A percentile compares a stretch with the other conserved stretches of the same genome.
phyloP scores from a whole-genome alignment of 23 tunicate genomes.

The Trididemnum miniatum region DNA sequence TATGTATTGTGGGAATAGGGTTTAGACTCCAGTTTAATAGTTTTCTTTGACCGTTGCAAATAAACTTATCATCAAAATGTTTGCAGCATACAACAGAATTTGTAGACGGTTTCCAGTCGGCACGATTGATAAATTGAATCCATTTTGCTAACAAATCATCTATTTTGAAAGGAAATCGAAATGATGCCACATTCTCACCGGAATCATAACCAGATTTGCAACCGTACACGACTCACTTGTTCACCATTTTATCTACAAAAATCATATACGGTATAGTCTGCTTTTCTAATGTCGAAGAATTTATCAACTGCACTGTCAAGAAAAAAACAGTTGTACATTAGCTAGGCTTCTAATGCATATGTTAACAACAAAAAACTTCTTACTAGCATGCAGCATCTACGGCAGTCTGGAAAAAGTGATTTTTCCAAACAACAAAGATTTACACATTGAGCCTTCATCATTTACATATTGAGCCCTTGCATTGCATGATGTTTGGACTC shows the following conservation, averaged over 20 bases:
- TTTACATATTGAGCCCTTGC: background rate
- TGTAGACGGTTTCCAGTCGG: constrained; percentile 22
- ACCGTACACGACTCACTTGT: constrained; percentile 22
- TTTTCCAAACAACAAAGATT: background rate
- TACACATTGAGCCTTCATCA: background rate
- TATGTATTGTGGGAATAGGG: constrained; percentile 13
- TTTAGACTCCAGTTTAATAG: background rate
- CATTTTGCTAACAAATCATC: constrained; percentile 10
- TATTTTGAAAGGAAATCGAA: constrained; percentile 23
- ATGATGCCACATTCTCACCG: background rate
- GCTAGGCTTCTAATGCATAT: background rate
- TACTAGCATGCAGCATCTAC: background rate
- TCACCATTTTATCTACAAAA: constrained; percentile 3
- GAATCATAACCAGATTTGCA: constrained; percentile 21
- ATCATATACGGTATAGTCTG: background rate
- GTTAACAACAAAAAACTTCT: background rate
- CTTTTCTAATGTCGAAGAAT: background rate
- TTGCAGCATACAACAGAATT: constrained; percentile 21
- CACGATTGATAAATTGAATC: constrained; percentile 26
- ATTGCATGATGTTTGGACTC: background rate
- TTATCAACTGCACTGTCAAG: background rate
- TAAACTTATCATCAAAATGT: constrained; percentile 14
- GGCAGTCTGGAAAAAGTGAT: background rate
- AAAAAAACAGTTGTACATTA: background rate
- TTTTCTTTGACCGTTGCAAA: constrained; percentile 10